Conservation (phyloP, 92 coral and sea anemone species). For the Zoanthus gigantus region DNA sequence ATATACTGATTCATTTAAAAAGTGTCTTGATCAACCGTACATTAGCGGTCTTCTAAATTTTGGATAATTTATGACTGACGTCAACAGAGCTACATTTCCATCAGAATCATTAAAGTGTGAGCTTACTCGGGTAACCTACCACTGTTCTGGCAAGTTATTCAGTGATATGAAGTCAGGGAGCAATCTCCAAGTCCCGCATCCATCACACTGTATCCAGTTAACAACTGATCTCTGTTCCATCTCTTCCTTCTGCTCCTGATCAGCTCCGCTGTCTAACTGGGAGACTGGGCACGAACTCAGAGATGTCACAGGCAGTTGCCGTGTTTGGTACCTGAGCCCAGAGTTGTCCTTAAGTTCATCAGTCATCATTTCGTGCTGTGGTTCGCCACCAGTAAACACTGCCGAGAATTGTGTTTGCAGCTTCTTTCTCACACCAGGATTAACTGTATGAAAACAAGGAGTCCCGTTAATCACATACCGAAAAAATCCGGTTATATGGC, state of each 20-base stretch:
- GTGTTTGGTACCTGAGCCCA: not conserved
- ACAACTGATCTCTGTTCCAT: constrained; percentile 39
- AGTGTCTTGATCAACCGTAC: too few relatives aligned
- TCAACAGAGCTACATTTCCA: too few relatives aligned
- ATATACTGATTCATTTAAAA: too few relatives aligned
- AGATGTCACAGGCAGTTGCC: constrained; percentile 3
- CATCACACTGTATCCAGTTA: constrained; percentile 82
- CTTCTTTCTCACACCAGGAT: not conserved
- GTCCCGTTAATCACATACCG: not conserved
- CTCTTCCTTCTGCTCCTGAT: not conserved
- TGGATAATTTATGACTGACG: too few relatives aligned
- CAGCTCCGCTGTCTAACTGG: not conserved
- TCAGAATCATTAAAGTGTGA: not conserved
- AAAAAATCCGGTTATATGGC: too few relatives aligned
- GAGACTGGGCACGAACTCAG: not conserved
- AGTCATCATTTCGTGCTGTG: not conserved
- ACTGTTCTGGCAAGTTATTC: constrained; percentile 72
- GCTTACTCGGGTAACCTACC: constrained; percentile 49
- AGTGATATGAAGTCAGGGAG: constrained; percentile 69
- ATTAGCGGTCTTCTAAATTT: too few relatives aligned
- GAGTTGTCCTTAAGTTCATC: not conserved
- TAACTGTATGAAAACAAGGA: not conserved
- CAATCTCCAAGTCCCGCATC: constrained; percentile 78
- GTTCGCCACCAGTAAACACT: not conserved
- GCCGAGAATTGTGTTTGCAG: not conserved